phyloP scores from a whole-genome alignment of 2,888 invertebrate species.

The Schrankia costaestrigalis region DNA sequence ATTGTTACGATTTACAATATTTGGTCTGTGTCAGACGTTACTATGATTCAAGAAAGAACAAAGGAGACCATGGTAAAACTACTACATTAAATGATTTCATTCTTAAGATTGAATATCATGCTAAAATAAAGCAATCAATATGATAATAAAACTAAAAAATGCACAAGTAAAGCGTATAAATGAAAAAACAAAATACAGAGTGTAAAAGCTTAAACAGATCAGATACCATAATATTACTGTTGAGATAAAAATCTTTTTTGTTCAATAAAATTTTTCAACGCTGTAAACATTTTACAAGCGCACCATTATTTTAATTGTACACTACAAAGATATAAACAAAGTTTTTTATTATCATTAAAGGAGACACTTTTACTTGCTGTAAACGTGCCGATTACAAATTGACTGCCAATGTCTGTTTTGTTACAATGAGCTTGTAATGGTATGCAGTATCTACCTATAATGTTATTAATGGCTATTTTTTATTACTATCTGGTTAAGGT shows the following conservation, averaged over 20 bases:
- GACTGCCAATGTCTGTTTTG: conserved; percentile 33
- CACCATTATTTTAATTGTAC: conserved; percentile 60
- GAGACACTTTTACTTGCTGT: conserved; percentile 52
- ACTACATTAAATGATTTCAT: too few species aligned
- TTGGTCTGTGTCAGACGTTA: too few species aligned
- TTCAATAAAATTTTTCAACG: conserved; percentile 45
- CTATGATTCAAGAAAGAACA: too few species aligned
- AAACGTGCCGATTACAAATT: conserved; percentile 50
- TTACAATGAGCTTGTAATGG: conserved; percentile 15
- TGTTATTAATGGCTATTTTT: too few species aligned
- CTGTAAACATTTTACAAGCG: conserved; percentile 54
- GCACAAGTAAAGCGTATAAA: too few species aligned
- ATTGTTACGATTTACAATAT: too few species aligned
- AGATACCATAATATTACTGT: conserved; percentile 35
- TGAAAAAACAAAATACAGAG: too few species aligned
- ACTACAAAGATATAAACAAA: conserved; percentile 47
- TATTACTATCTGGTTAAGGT: too few species aligned
- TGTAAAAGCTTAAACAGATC: conserved; percentile 34
- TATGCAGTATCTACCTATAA: conserved; percentile 15
- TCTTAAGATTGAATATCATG: too few species aligned
- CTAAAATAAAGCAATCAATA: too few species aligned
- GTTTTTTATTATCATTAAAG: conserved; percentile 65
- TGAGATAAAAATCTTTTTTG: conserved; percentile 44
- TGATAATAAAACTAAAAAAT: too few species aligned
- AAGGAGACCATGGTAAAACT: too few species aligned